Conservation (phyloP, 2,888 invertebrate species). For the Lepidonotus clava region DNA sequence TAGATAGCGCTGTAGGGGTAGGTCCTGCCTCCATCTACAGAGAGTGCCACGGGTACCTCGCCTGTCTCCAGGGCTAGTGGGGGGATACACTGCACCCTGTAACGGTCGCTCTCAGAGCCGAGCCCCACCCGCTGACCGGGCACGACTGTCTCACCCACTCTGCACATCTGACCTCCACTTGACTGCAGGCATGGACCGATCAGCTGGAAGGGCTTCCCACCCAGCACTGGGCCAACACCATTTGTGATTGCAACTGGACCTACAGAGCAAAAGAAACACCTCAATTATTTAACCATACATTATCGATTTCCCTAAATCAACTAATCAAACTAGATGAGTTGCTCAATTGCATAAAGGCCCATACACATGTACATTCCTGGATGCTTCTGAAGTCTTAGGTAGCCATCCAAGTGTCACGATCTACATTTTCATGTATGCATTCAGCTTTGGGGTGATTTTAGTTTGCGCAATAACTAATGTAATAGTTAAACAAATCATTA, state of each 20-base stretch:
- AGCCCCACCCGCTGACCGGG: background rate
- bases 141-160: background rate
- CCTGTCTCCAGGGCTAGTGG: background rate
- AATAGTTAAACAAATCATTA: too few species aligned
- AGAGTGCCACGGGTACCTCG: background rate
- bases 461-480: too few species aligned
- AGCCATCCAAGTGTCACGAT: too few species aligned
- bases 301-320: too few species aligned
- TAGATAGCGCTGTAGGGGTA: background rate
- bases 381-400: too few species aligned
- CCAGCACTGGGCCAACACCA: background rate
- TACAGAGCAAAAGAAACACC: background rate
- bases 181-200: background rate
- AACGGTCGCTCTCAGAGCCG: background rate
- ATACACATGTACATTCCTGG: too few species aligned
- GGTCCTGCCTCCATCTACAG: background rate
- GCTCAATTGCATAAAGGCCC: too few species aligned
- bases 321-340: too few species aligned
- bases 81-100: background rate
- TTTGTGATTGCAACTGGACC: background rate
- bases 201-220: conserved; percentile 17
- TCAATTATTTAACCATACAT: too few species aligned
- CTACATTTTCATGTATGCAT: too few species aligned
- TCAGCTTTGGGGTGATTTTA: too few species aligned
- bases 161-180: background rate